A percentile compares a stretch with the other conserved stretches of the same genome.
Conservation (phyloP, 2,113 vertebrate genomes). For the Parus major region DNA sequence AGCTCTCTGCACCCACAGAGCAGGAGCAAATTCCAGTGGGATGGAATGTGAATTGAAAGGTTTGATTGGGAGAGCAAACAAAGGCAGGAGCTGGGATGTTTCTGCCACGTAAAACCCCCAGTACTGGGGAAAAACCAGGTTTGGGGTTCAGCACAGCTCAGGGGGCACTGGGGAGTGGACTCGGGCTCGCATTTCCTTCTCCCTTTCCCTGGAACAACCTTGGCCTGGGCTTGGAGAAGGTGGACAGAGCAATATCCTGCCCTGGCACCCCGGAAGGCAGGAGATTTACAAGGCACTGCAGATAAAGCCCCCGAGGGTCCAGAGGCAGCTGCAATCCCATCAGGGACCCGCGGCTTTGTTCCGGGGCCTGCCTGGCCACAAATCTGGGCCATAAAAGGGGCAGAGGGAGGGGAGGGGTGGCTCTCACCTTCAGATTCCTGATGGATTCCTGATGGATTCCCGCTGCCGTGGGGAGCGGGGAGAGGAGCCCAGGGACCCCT, state of each 20-base stretch:
- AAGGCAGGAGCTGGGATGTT: background rate
- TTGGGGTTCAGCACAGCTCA: background rate
- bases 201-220: background rate
- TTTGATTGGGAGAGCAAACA: background rate
- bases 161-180: accelerated
- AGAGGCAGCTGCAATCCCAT: background rate
- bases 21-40: background rate
- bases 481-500: background rate
- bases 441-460: background rate
- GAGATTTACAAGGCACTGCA: background rate
- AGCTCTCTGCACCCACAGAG: background rate
- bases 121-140: accelerated
- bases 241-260: background rate
- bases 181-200: background rate
- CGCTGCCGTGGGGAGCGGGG: background rate
- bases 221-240: background rate
- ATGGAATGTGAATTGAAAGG: background rate
- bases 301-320: background rate
- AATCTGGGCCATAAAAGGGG: background rate
- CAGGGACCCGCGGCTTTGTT: background rate
- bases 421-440: background rate
- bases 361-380: slow-evolving; percentile 8
- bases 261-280: background rate
- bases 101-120: background rate
- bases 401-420: background rate